phyloP scores from a whole-genome alignment of 2,888 invertebrate genomes.

The Eulithis prunata region DNA sequence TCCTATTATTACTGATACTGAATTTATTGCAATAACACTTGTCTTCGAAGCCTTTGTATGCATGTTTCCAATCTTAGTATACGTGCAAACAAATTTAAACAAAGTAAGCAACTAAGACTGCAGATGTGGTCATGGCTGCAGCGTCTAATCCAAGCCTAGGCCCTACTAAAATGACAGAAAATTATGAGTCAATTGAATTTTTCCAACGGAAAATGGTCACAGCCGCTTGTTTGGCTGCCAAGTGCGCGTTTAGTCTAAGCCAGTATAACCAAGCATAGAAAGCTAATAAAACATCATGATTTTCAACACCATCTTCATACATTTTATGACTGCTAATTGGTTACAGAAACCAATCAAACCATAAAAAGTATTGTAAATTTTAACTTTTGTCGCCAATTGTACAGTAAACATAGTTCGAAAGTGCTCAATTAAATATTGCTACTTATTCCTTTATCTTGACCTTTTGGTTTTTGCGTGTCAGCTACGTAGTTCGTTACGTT shows the following conservation, averaged over 20 bases:
- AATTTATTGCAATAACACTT: not conserved
- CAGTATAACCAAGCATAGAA: slow-evolving; percentile 11
- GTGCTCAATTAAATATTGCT: slow-evolving; percentile 41
- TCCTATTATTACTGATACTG: not conserved
- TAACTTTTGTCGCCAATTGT: slow-evolving; percentile 30
- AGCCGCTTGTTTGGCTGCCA: too few relatives aligned
- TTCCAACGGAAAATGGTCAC: too few relatives aligned
- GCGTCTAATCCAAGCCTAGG: too few relatives aligned
- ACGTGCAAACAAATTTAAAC: too few relatives aligned
- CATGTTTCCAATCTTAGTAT: too few relatives aligned
- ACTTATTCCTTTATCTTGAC: slow-evolving; percentile 38
- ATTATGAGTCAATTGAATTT: too few relatives aligned
- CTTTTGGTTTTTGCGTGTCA: slow-evolving; percentile 42
- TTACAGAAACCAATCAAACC: slow-evolving; percentile 24
- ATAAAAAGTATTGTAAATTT: slow-evolving; percentile 29
- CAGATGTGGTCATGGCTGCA: too few relatives aligned
- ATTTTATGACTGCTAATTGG: slow-evolving; percentile 28
- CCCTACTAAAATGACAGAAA: too few relatives aligned
- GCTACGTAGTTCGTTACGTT: slow-evolving; percentile 39
- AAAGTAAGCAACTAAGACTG: too few relatives aligned
- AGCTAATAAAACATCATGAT: slow-evolving; percentile 19
- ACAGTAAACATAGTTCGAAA: slow-evolving; percentile 42
- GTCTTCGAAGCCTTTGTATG: too few relatives aligned
- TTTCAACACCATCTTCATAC: slow-evolving; percentile 11
- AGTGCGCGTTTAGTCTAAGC: not conserved